Base-by-base conservation (phyloP, 2,113 vertebrate species). In the Anas platyrhynchos region DNA sequence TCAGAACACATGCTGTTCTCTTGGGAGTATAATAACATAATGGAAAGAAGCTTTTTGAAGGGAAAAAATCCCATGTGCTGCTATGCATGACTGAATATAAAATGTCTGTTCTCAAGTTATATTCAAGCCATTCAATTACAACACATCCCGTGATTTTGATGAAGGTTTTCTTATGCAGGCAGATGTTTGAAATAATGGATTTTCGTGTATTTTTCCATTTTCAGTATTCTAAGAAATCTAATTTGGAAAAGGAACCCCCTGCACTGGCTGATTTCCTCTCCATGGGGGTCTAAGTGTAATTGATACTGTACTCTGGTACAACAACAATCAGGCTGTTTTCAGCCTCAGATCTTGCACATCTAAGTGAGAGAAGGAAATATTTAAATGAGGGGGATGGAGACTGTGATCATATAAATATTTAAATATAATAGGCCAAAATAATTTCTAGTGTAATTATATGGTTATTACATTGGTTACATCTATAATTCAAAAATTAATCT, bases 401-500 rank as follows among this genome's bases (percentile, higher is more conserved):
- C 32, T 59, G 8, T 41, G n/a, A 63, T 83, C 34, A 27, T 44
- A 90, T 93, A 86, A 97, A 94, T 91, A 86, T 93, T 96, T 93
- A 91, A 95, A 86, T 48, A 90, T 72, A 83, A 86, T 48, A 83
- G 27, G 50, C 50, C 16, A 91, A 81, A 93, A 71, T 77, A 91
- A 89, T 93, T 94, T 90, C 55, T 88, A 34, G 32, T 50, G n/a
- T 92, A 93, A 90, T 96, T 91, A 86, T 76, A 90, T 3, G 9
- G 32, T 16, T 83, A 83, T 90, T 94, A 75, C 65, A 88, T 59
- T 69, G 36, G 50, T 67, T 86, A 83, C 34, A 78, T 88, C 48
- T 88, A 36, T 93, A 94, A 93, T 88, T 88, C 61, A 88, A 65
- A 86, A 93, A 93, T 86, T 88, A 90, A 83, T 93, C 65, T 95